Evolutionary conservation across 2,888 invertebrate genomes (phyloP).

Genomic region (Myathropa florea): DNA sequence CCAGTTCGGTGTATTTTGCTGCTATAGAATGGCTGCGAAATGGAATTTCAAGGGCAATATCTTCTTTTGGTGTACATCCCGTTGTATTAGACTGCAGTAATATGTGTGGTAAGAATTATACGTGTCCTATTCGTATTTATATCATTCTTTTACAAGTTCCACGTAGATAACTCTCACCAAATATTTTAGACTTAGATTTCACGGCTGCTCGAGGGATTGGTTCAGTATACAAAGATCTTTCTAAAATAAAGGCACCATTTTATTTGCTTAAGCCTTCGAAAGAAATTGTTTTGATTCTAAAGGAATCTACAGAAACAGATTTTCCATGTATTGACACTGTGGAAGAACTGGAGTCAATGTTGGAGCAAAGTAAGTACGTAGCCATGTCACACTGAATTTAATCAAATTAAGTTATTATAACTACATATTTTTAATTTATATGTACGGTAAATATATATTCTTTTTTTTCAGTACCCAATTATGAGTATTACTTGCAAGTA

Average conservation of each 20-base stretch:
- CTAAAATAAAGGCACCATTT: constrained; percentile 86
- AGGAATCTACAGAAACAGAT: constrained; percentile 77
- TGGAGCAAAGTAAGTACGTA: constrained; percentile 76
- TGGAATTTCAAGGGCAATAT: constrained; percentile 88
- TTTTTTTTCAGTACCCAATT: constrained; percentile 74
- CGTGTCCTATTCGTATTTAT: neutral
- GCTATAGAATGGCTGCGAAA: constrained; percentile 91
- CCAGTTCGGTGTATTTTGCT: constrained; percentile 89
- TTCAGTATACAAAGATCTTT: constrained; percentile 87
- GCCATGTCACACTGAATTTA: no score
- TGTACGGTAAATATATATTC: neutral
- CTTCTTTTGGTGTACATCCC: constrained; percentile 87
- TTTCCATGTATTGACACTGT: constrained; percentile 76
- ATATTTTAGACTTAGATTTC: constrained; percentile 87
- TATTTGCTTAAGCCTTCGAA: constrained; percentile 83
- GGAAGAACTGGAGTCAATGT: constrained; percentile 76
- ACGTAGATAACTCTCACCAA: neutral
- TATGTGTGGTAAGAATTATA: constrained; percentile 83
- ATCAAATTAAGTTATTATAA: no score
- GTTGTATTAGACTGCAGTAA: constrained; percentile 91
- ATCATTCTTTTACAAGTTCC: neutral
- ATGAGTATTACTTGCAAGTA: constrained; percentile 76
- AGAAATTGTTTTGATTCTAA: constrained; percentile 76
- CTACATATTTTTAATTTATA: no score
- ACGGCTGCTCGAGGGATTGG: constrained; percentile 93